Evolutionary conservation across 2,888 invertebrate genomes (phyloP).

Genomic region (Phragmatobia fuliginosa): DNA sequence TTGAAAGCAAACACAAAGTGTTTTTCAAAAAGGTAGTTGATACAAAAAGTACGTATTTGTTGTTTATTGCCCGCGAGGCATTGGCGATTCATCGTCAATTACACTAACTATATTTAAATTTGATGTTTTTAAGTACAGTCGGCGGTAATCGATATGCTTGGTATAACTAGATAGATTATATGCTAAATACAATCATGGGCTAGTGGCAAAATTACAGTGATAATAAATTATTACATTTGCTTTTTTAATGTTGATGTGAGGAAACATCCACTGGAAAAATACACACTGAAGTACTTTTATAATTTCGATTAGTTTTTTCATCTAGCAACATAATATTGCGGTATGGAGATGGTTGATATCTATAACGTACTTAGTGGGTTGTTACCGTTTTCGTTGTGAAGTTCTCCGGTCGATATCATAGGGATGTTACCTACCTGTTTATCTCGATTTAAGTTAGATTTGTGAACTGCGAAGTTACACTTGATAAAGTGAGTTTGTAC

Average conservation of each 20-base stretch:
- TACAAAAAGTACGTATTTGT: constrained; percentile 74
- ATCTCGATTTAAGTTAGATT: not conserved
- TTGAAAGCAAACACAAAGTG: constrained; percentile 82
- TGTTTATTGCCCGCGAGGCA: constrained; percentile 70
- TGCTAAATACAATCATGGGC: not conserved
- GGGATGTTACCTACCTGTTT: constrained; percentile 50
- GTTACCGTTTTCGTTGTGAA: constrained; percentile 59
- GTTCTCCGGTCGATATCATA: constrained; percentile 71
- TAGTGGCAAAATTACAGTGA: not conserved
- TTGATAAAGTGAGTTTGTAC: not conserved
- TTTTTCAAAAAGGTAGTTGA: constrained; percentile 77
- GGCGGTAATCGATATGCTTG: constrained; percentile 12
- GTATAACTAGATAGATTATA: not conserved
- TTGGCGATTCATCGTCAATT: constrained; percentile 46
- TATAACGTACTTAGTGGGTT: constrained; percentile 35
- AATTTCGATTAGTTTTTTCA: not conserved
- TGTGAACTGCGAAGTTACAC: not conserved
- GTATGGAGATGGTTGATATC: constrained; percentile 28
- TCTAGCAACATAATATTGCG: constrained; percentile 27
- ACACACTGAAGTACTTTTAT: not conserved
- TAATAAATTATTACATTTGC: not conserved
- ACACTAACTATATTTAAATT: constrained; percentile 54
- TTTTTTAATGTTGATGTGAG: not conserved
- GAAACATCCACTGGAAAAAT: too few relatives aligned
- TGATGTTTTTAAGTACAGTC: constrained; percentile 28